A percentile compares a stretch with the other conserved stretches of the same genome.
phyloP scores from a whole-genome alignment of 2,113 vertebrate genomes.

The Nesoenas mayeri region DNA sequence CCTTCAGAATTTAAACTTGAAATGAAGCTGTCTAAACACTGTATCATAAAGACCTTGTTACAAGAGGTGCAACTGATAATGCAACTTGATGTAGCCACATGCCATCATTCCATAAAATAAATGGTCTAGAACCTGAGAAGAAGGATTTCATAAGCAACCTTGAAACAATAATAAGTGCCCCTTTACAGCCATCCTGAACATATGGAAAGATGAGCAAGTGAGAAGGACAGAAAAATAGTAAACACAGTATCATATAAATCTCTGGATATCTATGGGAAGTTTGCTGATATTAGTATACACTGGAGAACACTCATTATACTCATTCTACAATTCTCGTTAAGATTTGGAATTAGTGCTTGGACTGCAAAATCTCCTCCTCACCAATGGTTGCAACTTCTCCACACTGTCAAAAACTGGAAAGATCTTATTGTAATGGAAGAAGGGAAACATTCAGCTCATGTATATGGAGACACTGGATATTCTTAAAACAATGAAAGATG shows the following conservation, averaged over 20 bases:
- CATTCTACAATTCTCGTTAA: not conserved
- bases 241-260: not conserved
- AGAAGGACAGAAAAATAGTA: not conserved
- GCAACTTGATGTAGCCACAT: not conserved
- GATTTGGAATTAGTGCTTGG: not conserved
- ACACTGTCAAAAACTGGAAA: not conserved
- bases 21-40: not conserved
- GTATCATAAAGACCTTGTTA: not conserved
- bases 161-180: not conserved
- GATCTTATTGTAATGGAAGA: not conserved
- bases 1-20: conserved; percentile 4
- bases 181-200: not conserved
- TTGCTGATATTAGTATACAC: not conserved
- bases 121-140: not conserved
- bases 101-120: conserved; percentile 19
- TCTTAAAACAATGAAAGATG: not conserved
- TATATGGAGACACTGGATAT: not conserved
- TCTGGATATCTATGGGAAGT: not conserved
- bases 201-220: not conserved
- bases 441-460: not conserved
- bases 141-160: not conserved
- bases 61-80: not conserved
- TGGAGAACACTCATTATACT: not conserved
- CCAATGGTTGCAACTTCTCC: not conserved
- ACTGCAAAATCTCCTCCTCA: not conserved